Percentiles rank a stretch among this genome's conserved stretches.
Evolutionary conservation across 1,140 invertebrate species (phyloP).

Genomic region (Orius insidiosus): DNA sequence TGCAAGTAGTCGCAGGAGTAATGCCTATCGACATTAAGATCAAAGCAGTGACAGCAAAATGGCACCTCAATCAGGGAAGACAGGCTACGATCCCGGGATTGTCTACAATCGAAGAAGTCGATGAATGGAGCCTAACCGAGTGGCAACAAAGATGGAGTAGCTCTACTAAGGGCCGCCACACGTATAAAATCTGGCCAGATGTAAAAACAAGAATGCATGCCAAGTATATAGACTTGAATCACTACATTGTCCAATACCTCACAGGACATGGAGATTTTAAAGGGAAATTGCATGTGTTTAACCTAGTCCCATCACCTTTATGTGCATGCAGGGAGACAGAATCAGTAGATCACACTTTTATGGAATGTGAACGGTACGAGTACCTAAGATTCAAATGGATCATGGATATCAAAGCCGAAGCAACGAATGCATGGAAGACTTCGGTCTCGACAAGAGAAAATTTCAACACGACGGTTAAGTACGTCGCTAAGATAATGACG

Average conservation of each 20-base stretch:
- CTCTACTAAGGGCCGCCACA: conserved; percentile 16
- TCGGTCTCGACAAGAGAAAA: too few species aligned
- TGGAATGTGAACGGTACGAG: neutral
- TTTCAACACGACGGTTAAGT: too few species aligned
- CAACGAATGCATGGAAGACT: too few species aligned
- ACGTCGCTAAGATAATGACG: too few species aligned
- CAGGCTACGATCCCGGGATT: too few species aligned
- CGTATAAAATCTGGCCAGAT: neutral
- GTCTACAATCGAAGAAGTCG: conserved; percentile 2
- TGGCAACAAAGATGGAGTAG: conserved; percentile 18
- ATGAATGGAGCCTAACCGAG: neutral
- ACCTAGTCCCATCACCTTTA: neutral
- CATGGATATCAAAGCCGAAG: neutral
- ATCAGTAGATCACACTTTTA: neutral
- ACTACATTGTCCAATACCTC: conserved; percentile 8
- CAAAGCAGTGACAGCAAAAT: neutral
- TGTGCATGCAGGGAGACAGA: neutral
- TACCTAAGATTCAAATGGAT: neutral
- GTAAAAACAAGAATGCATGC: neutral
- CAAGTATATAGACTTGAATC: neutral
- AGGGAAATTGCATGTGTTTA: neutral
- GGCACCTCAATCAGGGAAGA: neutral
- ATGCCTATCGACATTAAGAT: conserved; percentile 17
- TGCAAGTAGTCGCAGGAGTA: conserved; percentile 15
- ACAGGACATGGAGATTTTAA: conserved; percentile 12